Percentiles rank a stretch among this genome's conserved stretches.
These are phyloP conservation scores for Diplolepis rosae DNA, from an alignment of 2,888 invertebrate species.

Conservation along the genomic window DNA sequence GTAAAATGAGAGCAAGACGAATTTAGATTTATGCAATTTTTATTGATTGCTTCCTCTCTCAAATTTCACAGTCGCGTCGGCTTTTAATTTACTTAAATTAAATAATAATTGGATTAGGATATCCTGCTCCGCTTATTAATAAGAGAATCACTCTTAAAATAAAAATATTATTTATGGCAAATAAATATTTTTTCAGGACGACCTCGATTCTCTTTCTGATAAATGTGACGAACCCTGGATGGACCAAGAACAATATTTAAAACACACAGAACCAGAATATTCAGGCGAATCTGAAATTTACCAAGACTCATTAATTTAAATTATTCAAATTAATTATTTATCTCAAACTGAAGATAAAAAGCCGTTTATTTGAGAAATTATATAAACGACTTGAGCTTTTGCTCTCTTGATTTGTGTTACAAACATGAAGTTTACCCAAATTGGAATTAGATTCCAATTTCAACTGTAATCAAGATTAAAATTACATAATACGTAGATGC, in stretches of 20 bases:
- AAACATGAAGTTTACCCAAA: constrained; percentile 25
- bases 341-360: constrained; percentile 37
- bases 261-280: constrained; percentile 48
- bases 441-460: constrained; percentile 10
- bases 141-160: neutral
- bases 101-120: constrained; percentile 20
- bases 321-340: neutral
- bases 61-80: neutral
- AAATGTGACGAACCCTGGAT: constrained; percentile 53
- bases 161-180: too few relatives aligned
- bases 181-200: constrained; percentile 10
- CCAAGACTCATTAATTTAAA: neutral
- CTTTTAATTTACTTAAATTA: neutral
- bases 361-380: constrained; percentile 61
- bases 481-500: neutral
- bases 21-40: constrained; percentile 12
- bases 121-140: neutral
- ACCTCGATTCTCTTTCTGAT: constrained; percentile 48
- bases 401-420: constrained; percentile 25
- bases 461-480: constrained; percentile 20
- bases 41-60: constrained; percentile 2
- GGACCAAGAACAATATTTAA: constrained; percentile 50
- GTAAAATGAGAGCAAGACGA: neutral
- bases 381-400: constrained; percentile 46
- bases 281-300: neutral